These are phyloP conservation scores for Bagarius yarrelli DNA, from an alignment of 2,113 vertebrate genomes.

Conservation along the genomic window DNA sequence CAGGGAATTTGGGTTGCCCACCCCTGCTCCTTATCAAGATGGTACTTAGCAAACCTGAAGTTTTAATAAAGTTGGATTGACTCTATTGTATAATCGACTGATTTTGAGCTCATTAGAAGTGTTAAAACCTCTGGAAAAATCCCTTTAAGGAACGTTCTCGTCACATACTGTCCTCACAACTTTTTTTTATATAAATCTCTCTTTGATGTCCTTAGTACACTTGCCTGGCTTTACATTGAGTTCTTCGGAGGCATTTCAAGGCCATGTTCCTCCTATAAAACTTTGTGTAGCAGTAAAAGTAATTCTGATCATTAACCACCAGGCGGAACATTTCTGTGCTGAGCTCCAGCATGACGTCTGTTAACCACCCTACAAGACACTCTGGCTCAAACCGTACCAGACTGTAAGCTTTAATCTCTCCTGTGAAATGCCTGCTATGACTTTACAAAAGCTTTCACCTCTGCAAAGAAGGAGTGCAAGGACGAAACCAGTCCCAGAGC, in stretches of 20 bases:
- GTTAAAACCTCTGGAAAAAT: background rate
- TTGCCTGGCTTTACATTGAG: background rate
- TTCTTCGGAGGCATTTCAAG: background rate
- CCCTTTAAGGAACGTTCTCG: background rate
- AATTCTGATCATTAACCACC: conserved; percentile 6
- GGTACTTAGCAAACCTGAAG: no score
- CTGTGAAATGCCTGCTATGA: background rate
- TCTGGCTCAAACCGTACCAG: background rate
- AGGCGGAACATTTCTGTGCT: background rate
- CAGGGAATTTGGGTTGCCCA: no score
- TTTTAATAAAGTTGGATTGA: background rate
- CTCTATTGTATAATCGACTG: no score
- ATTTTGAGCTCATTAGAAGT: background rate
- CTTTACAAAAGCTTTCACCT: conserved; percentile 24
- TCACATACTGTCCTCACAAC: background rate
- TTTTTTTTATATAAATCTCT: background rate
- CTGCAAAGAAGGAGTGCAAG: conserved; percentile 17
- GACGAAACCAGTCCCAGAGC: conserved; percentile 15
- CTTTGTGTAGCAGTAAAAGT: background rate
- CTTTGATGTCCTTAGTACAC: background rate
- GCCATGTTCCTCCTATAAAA: background rate
- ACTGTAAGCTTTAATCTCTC: background rate
- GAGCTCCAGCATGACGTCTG: background rate
- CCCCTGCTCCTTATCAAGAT: no score
- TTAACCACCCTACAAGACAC: background rate